Evolutionary conservation across 2,113 vertebrate species (phyloP), one percentile per base, ranked within the genome.

Genomic region (Ranitomeya variabilis): DNA sequence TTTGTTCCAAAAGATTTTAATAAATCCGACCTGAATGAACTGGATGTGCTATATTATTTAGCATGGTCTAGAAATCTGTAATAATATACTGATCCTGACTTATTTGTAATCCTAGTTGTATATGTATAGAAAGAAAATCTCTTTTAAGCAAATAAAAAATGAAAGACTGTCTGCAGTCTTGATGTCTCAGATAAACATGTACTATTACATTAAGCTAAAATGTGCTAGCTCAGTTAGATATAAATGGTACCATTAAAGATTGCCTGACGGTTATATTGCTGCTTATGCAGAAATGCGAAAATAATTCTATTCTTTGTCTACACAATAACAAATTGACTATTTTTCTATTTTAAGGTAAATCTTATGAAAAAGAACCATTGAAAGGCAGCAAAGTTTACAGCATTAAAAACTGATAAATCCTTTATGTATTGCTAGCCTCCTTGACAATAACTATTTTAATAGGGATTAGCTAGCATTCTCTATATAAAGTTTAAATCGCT

Each of bases 201-300:
- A 37, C 86, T 69, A 52, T 26, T 37, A 87, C 14, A 31, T 71
- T 69, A 67, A 60, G 78, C 77, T 80, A 57, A 87, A 80, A 87
- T 80, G 51, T 80, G 86, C 86, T 37, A 80, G 77, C 86, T 87
- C 77, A 87, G 86, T 87, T 54, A 64, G 77, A 87, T 64, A 80
- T 87, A 67, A 80, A 55, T 86, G 85, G 55, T 57, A 86, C 13
- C 69, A 77, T 73, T 73, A 73, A 73, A 73, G 26, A 73, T 73
- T 86, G 55, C 52, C 77, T 31, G 45, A 37, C 51, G 9, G 74
- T 80, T 66, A 79, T 71, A 87, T 71, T 18, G 62, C 62, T 87
- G 51, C 64, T 87, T 57, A 87, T 80, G 77, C 62, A 80, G 86
- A 80, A 80, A 31, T 80, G 80, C 57, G 64, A 64, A 87, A 80